These are phyloP conservation scores for Halcyon malimbica DNA, from an alignment of 2,113 vertebrate species.

Conservation along the genomic window DNA sequence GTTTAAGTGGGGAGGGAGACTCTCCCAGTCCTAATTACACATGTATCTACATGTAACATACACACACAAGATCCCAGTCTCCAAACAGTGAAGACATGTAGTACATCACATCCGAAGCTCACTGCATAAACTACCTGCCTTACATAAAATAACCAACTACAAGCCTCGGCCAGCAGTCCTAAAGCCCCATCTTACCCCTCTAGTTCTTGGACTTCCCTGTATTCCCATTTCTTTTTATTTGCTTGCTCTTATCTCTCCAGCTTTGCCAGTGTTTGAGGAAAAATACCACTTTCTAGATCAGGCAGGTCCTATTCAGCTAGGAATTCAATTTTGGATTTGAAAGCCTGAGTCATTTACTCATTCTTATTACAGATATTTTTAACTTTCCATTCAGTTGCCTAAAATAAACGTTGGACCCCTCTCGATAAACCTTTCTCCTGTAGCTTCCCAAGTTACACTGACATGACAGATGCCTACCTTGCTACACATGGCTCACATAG, in stretches of 20 bases:
- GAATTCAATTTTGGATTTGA: neutral
- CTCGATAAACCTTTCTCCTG: neutral
- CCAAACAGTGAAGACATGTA: accelerated
- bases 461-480: accelerated
- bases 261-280: neutral
- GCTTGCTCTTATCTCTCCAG: neutral
- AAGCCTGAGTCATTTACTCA: neutral
- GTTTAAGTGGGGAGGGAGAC: neutral
- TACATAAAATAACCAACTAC: neutral
- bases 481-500: neutral
- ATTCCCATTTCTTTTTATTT: neutral
- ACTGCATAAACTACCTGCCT: neutral
- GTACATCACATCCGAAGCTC: neutral
- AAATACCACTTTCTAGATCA: neutral
- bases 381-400: neutral
- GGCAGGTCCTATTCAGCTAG: neutral
- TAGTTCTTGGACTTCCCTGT: neutral
- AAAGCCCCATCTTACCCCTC: neutral
- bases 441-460: neutral
- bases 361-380: neutral
- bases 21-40: neutral
- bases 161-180: neutral
- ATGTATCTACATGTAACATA: accelerated
- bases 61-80: neutral
- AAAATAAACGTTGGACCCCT: neutral